These are phyloP conservation scores for Globicephala melas DNA, from an alignment of 2,113 vertebrate genomes.

Conservation along the genomic window DNA sequence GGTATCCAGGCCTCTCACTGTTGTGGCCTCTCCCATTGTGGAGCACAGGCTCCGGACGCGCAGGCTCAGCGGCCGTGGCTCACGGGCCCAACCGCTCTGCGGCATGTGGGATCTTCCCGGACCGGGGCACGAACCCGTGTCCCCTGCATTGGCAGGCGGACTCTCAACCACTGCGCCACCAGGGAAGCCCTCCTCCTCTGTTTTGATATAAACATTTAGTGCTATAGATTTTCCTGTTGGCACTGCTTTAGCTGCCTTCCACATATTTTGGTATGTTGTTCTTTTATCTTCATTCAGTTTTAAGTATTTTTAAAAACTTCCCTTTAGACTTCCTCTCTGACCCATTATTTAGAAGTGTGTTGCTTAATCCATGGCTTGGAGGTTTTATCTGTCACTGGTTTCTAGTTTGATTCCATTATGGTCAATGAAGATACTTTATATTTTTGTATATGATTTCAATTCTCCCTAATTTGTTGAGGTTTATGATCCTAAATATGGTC, in stretches of 20 bases:
- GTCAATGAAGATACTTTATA: background rate
- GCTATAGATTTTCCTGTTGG: background rate
- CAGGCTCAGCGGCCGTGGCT: too few relatives aligned
- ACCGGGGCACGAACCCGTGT: rapidly evolving
- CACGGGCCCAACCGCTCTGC: too few relatives aligned
- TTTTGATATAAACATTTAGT: background rate
- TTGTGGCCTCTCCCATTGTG: too few relatives aligned
- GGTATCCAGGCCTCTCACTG: too few relatives aligned
- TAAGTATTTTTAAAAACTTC: background rate
- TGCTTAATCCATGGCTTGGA: background rate
- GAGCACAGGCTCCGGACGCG: too few relatives aligned
- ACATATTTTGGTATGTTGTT: background rate
- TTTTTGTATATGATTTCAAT: background rate
- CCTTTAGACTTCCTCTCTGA: background rate
- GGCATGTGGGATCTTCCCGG: too few relatives aligned
- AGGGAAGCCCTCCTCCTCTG: background rate
- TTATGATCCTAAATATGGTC: background rate
- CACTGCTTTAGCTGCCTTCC: background rate
- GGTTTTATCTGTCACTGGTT: background rate
- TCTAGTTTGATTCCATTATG: background rate
- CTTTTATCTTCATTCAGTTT: background rate
- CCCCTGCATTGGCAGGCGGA: too few relatives aligned
- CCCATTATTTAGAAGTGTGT: background rate
- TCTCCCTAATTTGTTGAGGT: background rate
- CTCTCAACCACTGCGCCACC: too few relatives aligned